Conservation (phyloP, 2,797 vertebrate species). For the Acipenser ruthenus region DNA sequence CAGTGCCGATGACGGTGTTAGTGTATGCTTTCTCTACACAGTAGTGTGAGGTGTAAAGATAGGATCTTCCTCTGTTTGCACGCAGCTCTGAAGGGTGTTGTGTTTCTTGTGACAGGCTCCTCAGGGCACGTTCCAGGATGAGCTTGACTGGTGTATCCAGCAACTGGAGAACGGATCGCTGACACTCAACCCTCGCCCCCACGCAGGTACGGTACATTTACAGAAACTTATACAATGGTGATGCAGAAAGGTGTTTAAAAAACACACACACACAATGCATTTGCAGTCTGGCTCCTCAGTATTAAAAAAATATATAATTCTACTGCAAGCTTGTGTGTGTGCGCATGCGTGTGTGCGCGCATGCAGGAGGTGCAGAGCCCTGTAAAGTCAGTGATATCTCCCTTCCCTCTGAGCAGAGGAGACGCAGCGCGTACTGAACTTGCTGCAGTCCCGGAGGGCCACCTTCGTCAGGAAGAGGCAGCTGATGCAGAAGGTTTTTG, state of each 20-base stretch:
- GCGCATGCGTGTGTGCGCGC: no score
- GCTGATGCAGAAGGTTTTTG: constrained; percentile 24
- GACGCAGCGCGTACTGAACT: constrained; percentile 13
- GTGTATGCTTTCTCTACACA: no score
- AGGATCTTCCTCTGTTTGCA: no score
- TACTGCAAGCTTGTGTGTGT: background rate
- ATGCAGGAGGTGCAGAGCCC: no score
- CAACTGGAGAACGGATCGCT: constrained; percentile 35
- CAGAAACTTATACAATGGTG: no score
- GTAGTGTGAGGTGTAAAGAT: no score
- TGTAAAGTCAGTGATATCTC: background rate
- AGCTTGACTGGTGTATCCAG: constrained; percentile 34
- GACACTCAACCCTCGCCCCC: constrained; percentile 8
- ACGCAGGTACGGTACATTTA: constrained; percentile 25
- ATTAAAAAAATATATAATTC: background rate
- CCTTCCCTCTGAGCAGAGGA: constrained; percentile 23
- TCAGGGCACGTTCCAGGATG: constrained; percentile 23
- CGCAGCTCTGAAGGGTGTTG: no score
- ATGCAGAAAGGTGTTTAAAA: no score
- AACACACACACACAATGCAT: no score
- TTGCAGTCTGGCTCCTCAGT: no score
- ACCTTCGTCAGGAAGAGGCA: constrained; percentile 28
- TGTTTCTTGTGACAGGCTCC: constrained; percentile 23
- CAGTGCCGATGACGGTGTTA: no score
- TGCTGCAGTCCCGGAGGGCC: constrained; percentile 23